Base-by-base conservation (phyloP, 1,140 invertebrate species). In the Drosophila azteca region DNA sequence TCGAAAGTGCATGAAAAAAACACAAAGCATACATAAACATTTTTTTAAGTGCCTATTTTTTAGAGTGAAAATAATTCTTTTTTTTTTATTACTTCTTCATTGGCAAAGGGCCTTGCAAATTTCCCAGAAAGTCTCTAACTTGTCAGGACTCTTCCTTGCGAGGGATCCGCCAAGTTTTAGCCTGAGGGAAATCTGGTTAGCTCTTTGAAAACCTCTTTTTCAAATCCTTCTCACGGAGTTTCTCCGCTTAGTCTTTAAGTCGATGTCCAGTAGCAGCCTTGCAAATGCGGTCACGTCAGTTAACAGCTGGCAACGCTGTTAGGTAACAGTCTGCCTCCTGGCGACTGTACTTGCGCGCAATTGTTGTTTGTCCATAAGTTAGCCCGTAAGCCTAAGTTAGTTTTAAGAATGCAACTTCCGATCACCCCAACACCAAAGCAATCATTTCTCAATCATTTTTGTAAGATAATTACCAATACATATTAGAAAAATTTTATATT, bases 1-100 rank as follows among this genome's bases (percentile, higher is more conserved):
- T 58, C 45, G 64, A 69, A 61, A 77, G 81, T 80, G 73, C 57
- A 70, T 55, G 13, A 73, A 63, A 68, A 48, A 31, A 7, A 31
- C 17, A 58, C 44, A 49, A 2, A 66, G 60, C 54, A 59, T 58
- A 29, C 13, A 31, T 48, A 24, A 31, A 51, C 3, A 20, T 31
- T 76, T 72, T 60, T 45, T 59, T 7, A 49, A 76, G 59, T 68
- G 70, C 8, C 2, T n/a, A 43, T 54, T 60, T 53, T 69, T 65
- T 57, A 20, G 55, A 70, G 70, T 79, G 77, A 43, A 45, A 22
- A 22, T 39, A 6, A 31, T 8, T n/a, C 0, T 1, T n/a, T 51
- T 54, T 55, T 62, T 73, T 72, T 64, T 20, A 48, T n/a, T 20
- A 29, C 20, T 17, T 26, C 1, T 13, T 58, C 44, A 24, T 39